A percentile compares a stretch with the other conserved stretches of the same genome.
Evolutionary conservation across 2,113 vertebrate genomes (phyloP).

Genomic region (Salvelinus fontinalis): DNA sequence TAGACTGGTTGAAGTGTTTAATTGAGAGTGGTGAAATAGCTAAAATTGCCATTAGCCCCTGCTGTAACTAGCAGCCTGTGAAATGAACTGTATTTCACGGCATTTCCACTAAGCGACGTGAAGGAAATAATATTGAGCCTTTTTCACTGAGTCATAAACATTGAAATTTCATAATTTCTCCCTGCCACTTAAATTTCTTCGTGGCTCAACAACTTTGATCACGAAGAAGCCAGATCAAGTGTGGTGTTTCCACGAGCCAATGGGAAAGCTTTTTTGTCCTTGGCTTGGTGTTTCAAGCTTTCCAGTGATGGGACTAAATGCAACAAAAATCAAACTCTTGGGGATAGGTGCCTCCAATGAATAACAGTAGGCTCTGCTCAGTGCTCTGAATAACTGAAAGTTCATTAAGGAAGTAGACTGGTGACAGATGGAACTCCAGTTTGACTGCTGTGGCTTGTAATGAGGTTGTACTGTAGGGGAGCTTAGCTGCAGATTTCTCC

Average conservation of each 20-base stretch:
- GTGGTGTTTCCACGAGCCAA: constrained; percentile 3
- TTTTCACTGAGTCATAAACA: constrained; percentile 55
- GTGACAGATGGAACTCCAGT: constrained; percentile 54
- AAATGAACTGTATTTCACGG: constrained; percentile 57
- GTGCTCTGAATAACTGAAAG: constrained; percentile 48
- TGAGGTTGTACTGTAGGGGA: constrained; percentile 51
- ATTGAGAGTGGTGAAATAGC: constrained; percentile 50
- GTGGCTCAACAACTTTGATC: constrained; percentile 45
- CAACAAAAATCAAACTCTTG: neutral
- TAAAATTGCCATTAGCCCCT: constrained; percentile 23
- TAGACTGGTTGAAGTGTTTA: constrained; percentile 43
- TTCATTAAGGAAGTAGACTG: constrained; percentile 55
- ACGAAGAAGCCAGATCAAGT: constrained; percentile 17
- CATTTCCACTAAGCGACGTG: constrained; percentile 35
- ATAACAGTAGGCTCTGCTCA: constrained; percentile 11
- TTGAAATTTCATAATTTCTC: constrained; percentile 25
- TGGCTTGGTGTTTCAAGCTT: neutral
- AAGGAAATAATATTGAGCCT: constrained; percentile 40
- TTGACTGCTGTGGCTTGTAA: constrained; percentile 43
- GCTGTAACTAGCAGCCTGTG: constrained; percentile 51
- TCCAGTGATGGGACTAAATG: neutral
- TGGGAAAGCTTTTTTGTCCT: neutral
- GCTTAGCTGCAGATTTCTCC: constrained; percentile 38
- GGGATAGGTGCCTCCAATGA: constrained; percentile 13
- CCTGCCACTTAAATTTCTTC: constrained; percentile 42